Evolutionary conservation across 2,113 vertebrate genomes (phyloP), one percentile per base, ranked within the genome.

Genomic region (Tetraodon nigroviridis): DNA sequence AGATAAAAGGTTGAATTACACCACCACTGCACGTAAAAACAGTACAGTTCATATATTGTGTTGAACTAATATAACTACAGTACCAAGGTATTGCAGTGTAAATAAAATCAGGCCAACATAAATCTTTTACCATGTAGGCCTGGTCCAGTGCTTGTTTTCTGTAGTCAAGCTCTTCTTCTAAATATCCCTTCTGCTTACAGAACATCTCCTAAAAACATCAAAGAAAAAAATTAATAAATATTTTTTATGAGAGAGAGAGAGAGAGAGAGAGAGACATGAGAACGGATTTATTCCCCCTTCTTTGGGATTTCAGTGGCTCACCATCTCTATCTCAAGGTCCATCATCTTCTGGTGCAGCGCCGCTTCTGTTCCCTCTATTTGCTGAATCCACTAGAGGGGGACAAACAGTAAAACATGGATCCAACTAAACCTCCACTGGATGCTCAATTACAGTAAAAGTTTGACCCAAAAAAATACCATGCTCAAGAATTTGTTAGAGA

Each of bases 311-410:
- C 21, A 41, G 29, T 24, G 24, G 45, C 91, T 83, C 69, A 98
- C 97, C 97, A 98, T 99, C 79, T 99, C 97, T 60, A 96, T 93
- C 79, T 99, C 95, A 67, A 99, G 52, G 83, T 98, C 97, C 80
- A 99, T 91, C 97, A 99, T 99, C 82, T 99, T 99, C 89, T 98
- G 96, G 84, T 99, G 97, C 59, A 99, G 82, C 17, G 96, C 94
- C 32, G 95, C 95, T 79, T 99, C 97, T 8, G 96, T 98, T 55
- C 96, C 97, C 84, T 99, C 97, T 6, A 99, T 99, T 86, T 99
- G 96, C 59, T 97, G 96, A 60, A 99, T 98, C 96, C 96, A 99
- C 97, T 99, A 88, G 7, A 81, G 54, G 70, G 53, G 42, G 66
- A 79, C 84, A 58, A 85, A 84, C 4, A 60, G 0, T 46, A 64